phyloP scores from a whole-genome alignment of 2,113 vertebrate species.

The Gopherus flavomarginatus region DNA sequence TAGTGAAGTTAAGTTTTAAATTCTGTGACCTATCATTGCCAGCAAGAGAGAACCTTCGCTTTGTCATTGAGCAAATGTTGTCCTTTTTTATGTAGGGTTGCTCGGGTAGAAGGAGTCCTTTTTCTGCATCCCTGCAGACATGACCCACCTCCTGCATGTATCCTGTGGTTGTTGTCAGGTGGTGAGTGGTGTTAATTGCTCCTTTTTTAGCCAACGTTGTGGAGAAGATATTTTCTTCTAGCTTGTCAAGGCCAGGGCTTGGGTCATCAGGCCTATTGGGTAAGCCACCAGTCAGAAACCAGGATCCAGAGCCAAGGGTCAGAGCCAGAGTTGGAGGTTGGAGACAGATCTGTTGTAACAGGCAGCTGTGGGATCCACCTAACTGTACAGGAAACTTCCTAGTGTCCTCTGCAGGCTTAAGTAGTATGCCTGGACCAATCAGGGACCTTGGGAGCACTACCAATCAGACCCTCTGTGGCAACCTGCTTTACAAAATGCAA shows the following conservation, averaged over 20 bases:
- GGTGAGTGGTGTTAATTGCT: not conserved
- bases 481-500: too few species aligned
- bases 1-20: not conserved
- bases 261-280: too few species aligned
- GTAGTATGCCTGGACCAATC: too few species aligned
- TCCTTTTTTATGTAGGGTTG: not conserved
- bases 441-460: too few species aligned
- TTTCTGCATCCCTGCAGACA: not conserved
- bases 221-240: not conserved
- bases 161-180: not conserved
- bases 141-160: not conserved
- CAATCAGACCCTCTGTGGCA: too few species aligned
- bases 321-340: too few species aligned
- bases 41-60: not conserved
- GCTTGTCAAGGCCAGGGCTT: not conserved
- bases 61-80: accelerated
- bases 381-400: too few species aligned
- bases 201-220: not conserved
- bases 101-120: not conserved
- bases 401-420: too few species aligned
- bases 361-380: too few species aligned
- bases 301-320: too few species aligned
- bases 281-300: too few species aligned
- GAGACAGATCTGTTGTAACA: too few species aligned
- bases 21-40: not conserved